phyloP scores from a whole-genome alignment of 1,140 invertebrate species.

The Episyrphus balteatus region DNA sequence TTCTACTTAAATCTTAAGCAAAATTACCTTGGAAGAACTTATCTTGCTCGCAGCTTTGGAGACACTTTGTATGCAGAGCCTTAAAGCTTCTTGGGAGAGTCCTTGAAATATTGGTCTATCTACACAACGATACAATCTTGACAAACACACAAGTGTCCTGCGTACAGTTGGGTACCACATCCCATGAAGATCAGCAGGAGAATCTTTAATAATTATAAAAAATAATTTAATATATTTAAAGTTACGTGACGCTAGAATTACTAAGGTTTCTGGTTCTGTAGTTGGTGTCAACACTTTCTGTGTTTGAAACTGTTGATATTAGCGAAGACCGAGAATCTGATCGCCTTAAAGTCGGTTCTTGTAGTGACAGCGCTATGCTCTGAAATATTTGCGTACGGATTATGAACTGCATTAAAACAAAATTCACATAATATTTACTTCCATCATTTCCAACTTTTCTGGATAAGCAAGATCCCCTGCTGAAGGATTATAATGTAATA shows the following conservation, averaged over 20 bases:
- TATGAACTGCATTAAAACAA: too few species aligned
- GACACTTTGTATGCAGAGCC: constrained; percentile 83
- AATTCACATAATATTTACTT: constrained; percentile 36
- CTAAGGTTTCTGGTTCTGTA: constrained; percentile 28
- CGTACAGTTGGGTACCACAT: constrained; percentile 99
- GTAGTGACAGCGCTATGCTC: constrained; percentile 60
- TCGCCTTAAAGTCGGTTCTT: constrained; percentile 49
- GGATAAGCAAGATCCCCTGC: constrained; percentile 95
- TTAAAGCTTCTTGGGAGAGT: constrained; percentile 88
- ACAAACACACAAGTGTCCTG: constrained; percentile 86
- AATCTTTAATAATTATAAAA: constrained; percentile 45
- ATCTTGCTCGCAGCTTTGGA: constrained; percentile 64
- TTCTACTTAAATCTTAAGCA: neutral
- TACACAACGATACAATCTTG: constrained; percentile 88
- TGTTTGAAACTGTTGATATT: constrained; percentile 48
- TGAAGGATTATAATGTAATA: constrained; percentile 78
- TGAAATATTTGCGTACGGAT: too few species aligned
- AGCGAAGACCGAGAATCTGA: constrained; percentile 57
- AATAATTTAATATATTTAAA: constrained; percentile 1
- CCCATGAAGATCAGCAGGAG: constrained; percentile 92
- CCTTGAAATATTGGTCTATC: constrained; percentile 93
- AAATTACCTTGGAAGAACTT: constrained; percentile 44
- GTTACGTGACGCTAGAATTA: constrained; percentile 4
- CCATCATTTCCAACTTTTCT: constrained; percentile 96
- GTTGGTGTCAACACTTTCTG: constrained; percentile 27